Percentiles rank a stretch among this genome's conserved stretches.
These are phyloP conservation scores for Cerastis rubricosa DNA, from an alignment of 2,888 invertebrate species.

Conservation along the genomic window DNA sequence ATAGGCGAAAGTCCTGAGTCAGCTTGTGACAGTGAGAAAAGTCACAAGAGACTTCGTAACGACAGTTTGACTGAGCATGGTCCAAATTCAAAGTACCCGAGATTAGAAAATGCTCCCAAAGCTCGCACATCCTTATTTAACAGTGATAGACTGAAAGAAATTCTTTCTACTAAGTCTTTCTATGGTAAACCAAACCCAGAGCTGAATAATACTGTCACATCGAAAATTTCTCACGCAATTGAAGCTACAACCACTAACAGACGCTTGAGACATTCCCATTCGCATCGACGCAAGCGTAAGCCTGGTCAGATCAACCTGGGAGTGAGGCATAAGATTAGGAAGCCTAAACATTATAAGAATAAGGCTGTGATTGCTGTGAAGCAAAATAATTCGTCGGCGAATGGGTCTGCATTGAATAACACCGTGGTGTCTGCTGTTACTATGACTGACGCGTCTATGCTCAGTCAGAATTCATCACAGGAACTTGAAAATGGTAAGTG, in stretches of 20 bases:
- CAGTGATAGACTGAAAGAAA: conserved; percentile 85
- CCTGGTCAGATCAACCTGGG: conserved; percentile 92
- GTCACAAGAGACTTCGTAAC: conserved; percentile 83
- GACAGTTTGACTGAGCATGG: conserved; percentile 80
- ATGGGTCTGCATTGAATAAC: conserved; percentile 66
- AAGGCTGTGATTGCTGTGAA: conserved; percentile 66
- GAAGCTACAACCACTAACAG: conserved; percentile 76
- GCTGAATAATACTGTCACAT: conserved; percentile 77
- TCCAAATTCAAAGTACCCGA: conserved; percentile 81
- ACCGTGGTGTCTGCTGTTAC: conserved; percentile 69
- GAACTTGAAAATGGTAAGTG: conserved; percentile 82
- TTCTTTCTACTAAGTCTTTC: conserved; percentile 89
- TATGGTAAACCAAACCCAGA: conserved; percentile 89
- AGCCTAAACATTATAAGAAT: conserved; percentile 89
- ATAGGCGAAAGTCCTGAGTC: conserved; percentile 86
- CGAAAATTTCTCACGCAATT: conserved; percentile 81
- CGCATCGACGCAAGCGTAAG: conserved; percentile 78
- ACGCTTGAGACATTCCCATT: conserved; percentile 76
- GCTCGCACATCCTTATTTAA: conserved; percentile 87
- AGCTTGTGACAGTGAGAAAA: conserved; percentile 81
- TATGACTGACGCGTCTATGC: conserved; percentile 73
- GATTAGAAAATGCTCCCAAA: conserved; percentile 84
- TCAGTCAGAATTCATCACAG: conserved; percentile 81
- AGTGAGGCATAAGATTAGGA: conserved; percentile 92
- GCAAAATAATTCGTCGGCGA: conserved; percentile 61